A percentile compares a stretch with the other conserved stretches of the same genome.
phyloP scores from a whole-genome alignment of 2,113 vertebrate species.

The Gobius niger region DNA sequence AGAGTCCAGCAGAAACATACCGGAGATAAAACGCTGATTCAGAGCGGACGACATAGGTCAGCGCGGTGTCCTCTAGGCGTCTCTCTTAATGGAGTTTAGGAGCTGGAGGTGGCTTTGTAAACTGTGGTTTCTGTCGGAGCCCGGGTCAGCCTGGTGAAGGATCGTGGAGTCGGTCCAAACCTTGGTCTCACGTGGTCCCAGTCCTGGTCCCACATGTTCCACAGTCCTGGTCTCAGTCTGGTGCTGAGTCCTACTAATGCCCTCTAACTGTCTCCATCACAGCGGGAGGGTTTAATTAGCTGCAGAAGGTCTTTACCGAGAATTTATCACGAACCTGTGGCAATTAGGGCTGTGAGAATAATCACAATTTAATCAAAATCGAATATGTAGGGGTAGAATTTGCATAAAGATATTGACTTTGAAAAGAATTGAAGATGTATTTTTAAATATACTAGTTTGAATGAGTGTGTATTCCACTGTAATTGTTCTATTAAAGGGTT shows the following conservation, averaged over 20 bases:
- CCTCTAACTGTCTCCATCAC: conserved; percentile 48
- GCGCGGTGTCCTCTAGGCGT: conserved; percentile 42
- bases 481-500: too few species aligned
- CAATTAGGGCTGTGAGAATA: too few species aligned
- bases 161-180: conserved; percentile 58
- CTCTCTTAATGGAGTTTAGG: conserved; percentile 64
- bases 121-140: conserved; percentile 55
- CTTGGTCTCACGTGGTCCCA: neutral
- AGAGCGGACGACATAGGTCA: neutral
- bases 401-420: too few species aligned
- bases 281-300: conserved; percentile 47
- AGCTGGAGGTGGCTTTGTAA: conserved; percentile 48
- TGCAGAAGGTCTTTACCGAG: conserved; percentile 5
- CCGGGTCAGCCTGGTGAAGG: conserved; percentile 49
- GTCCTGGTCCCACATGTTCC: neutral
- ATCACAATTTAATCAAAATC: too few species aligned
- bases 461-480: too few species aligned
- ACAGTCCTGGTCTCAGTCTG: conserved; percentile 29
- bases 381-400: too few species aligned
- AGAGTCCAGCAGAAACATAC: conserved; percentile 14
- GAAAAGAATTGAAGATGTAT: too few species aligned
- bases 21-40: conserved; percentile 37
- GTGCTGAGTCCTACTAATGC: conserved; percentile 38
- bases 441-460: too few species aligned
- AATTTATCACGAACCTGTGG: neutral